phyloP scores from a whole-genome alignment of 1,140 invertebrate genomes.

The Lordiphosa collinella region DNA sequence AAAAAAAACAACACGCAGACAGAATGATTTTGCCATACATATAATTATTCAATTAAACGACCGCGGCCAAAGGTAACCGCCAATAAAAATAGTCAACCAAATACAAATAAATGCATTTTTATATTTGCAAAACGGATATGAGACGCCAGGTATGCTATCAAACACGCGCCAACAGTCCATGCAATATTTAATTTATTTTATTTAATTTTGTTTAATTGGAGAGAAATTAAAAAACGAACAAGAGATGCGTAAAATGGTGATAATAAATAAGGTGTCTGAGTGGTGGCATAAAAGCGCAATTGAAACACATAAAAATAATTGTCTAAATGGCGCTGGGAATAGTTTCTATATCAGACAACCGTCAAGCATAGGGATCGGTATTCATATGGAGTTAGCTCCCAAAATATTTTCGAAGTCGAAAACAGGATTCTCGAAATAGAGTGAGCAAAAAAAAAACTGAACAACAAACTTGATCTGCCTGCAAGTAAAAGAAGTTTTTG shows the following conservation, averaged over 20 bases:
- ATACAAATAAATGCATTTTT: conserved; percentile 38
- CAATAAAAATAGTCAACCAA: conserved; percentile 65
- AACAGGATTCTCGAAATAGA: too few species aligned
- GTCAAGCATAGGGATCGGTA: too few species aligned
- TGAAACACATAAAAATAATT: too few species aligned
- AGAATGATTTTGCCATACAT: conserved; percentile 13
- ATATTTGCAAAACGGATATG: conserved; percentile 19
- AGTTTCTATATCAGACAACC: too few species aligned
- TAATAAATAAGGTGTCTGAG: conserved; percentile 20
- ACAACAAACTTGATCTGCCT: too few species aligned
- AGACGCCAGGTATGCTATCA: conserved; percentile 36
- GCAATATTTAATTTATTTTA: conserved; percentile 60
- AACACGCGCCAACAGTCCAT: conserved; percentile 32
- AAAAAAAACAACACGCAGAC: conserved; percentile 38
- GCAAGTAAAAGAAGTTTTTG: too few species aligned
- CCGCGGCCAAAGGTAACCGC: conserved; percentile 65
- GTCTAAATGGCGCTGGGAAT: too few species aligned
- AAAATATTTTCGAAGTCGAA: too few species aligned
- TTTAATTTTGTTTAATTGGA: too few species aligned
- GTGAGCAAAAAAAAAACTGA: too few species aligned
- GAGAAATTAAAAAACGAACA: conserved; percentile 41
- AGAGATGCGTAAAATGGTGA: conserved; percentile 27
- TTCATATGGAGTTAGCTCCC: too few species aligned
- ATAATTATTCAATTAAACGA: conserved; percentile 73
- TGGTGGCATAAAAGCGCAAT: background rate